Evolutionary conservation across 2,888 invertebrate species (phyloP), one percentile per base, ranked within the genome.

Genomic region (Neuroscelio doddi): DNA sequence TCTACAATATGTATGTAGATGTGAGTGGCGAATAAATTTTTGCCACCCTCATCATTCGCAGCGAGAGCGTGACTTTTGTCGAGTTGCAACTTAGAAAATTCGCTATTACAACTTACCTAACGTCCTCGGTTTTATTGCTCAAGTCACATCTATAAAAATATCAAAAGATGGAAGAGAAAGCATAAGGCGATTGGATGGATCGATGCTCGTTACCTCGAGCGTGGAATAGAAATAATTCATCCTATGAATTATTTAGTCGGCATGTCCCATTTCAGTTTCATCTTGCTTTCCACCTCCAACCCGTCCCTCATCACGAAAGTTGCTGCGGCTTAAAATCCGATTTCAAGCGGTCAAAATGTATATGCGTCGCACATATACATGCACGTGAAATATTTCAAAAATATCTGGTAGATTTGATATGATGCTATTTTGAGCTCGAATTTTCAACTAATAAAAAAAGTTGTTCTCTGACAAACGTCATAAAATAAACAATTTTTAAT

Each of bases 181-280:
- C 50, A 50, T 62, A 68, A 70, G 64, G 64, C 66, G 69, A 71
- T 73, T 71, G 67, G 50, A 44, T 12, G 64, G 51, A 74, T 80
- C 76, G 76, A 77, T 77, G 65, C 66, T 72, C 69, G 75, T 78
- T 74, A 73, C 58, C 63, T 45, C 61, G 46, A 68, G 68, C 64
- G 47, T 55, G 69, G 50, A 63, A 72, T 49, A 34, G 75, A 79
- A 81, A 82, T 82, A 80, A 82, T 81, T 82, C 75, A 80, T 74
- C 65, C 56, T 53, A 71, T 79, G 76, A 82, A 82, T 81, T 79
- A 82, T 81, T 81, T 78, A 77, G 74, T 55, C 45, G 63, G 47
- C 69, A 69, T 36, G 70, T 64, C 56, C 67, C 63, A 49, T 44
- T 55, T 34, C 45, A 26, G 64, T 45, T 57, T 64, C 53, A 45